phyloP scores from a whole-genome alignment of 2,888 invertebrate genomes.

The Lasius fuliginosus region DNA sequence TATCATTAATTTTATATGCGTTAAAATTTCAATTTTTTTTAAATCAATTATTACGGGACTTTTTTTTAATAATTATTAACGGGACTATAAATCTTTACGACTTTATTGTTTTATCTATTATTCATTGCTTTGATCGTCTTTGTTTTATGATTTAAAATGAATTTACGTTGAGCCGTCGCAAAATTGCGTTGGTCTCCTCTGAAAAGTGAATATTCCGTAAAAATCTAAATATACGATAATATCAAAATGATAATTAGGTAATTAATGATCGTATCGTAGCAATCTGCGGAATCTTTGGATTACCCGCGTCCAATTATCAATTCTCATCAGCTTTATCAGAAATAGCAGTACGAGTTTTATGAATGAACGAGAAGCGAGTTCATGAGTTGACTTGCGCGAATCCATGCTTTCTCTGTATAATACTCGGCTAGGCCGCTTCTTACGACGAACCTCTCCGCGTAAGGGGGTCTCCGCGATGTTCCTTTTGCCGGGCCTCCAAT shows the following conservation, averaged over 20 bases:
- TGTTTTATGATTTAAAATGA: background rate
- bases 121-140: background rate
- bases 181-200: background rate
- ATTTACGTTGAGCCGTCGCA: background rate
- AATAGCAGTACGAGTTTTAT: slow-evolving; percentile 24
- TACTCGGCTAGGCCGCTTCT: slow-evolving; percentile 30
- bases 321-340: slow-evolving; percentile 24
- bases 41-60: background rate
- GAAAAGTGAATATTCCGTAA: slow-evolving; percentile 2
- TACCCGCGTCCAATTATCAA: slow-evolving; percentile 30
- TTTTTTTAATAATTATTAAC: too few relatives aligned
- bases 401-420: slow-evolving; percentile 38
- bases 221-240: slow-evolving; percentile 21
- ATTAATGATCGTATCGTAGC: slow-evolving; percentile 23
- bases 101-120: background rate
- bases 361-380: slow-evolving; percentile 39
- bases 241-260: background rate
- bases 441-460: slow-evolving; percentile 49
- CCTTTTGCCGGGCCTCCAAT: slow-evolving; percentile 54
- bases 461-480: slow-evolving; percentile 49
- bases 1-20: background rate
- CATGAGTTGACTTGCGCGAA: slow-evolving; percentile 38
- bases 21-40: background rate
- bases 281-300: slow-evolving; percentile 16
- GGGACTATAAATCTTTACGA: background rate